Conservation (phyloP, 1,140 invertebrate species). For the Drosophila mauritiana region DNA sequence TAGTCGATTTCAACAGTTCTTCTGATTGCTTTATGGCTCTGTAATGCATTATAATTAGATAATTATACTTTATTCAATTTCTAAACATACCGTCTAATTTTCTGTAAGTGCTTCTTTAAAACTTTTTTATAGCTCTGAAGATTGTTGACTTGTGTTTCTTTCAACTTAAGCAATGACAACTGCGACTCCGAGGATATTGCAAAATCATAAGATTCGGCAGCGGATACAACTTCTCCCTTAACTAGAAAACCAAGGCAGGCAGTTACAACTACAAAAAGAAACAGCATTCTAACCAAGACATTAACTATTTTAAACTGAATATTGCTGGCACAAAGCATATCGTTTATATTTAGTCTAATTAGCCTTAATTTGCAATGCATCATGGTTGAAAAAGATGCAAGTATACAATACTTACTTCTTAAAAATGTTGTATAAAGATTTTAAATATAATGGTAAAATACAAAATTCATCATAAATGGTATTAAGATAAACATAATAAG, state of each 20-base stretch:
- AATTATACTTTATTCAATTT: neutral
- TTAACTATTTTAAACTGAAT: neutral
- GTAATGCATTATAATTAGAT: neutral
- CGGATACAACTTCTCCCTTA: neutral
- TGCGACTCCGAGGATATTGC: constrained; percentile 20
- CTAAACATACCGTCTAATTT: constrained; percentile 1
- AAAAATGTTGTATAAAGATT: too few species aligned
- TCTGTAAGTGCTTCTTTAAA: neutral
- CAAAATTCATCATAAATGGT: too few species aligned
- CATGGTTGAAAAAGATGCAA: neutral
- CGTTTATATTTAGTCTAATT: neutral
- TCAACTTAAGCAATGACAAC: constrained; percentile 2
- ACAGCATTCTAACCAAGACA: neutral
- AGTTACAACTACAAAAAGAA: neutral
- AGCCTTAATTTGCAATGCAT: neutral
- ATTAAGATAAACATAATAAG: too few species aligned
- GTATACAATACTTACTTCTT: too few species aligned
- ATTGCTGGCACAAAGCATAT: neutral
- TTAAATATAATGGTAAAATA: too few species aligned
- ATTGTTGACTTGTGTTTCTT: constrained; percentile 14
- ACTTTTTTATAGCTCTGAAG: constrained; percentile 20
- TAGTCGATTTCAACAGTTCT: neutral
- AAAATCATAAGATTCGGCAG: constrained; percentile 1
- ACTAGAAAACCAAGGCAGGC: neutral
- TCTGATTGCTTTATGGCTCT: constrained; percentile 9